Base-by-base conservation (phyloP, 2,113 vertebrate genomes). In the Prunella fulvescens region DNA sequence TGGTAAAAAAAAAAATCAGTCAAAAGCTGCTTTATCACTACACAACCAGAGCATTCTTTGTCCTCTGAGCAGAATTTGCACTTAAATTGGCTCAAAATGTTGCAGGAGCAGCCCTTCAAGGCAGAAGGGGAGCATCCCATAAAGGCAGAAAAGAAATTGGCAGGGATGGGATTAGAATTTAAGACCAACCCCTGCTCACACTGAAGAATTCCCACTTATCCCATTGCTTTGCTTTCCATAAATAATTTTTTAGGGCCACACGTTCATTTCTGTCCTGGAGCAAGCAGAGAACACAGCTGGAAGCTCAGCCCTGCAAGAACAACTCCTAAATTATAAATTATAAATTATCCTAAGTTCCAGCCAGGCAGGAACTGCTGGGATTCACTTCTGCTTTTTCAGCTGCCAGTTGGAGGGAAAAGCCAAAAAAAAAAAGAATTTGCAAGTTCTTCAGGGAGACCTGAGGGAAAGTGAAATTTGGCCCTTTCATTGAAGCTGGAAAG, bases 131-230 rank as follows among this genome's bases (percentile, higher is more conserved):
- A 70, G 14, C 35, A 70, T 14, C 37, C 24, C 74, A 35, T 19
- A 24, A 42, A 70, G 22, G 35, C 82, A 76, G 29, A 12, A 23
- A 29, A 24, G 10, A 45, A 45, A 45, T 1, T 14, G 19, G 31
- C 76, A 74, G 42, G 37, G 18, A 9, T 23, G 22, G 28, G 29
- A 16, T 56, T 8, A 24, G 64, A 89, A 67, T 3, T 86, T 10
- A 10, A 18, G 44, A 25, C 10, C 24, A 47, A 54, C 10, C 8
- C 10, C 33, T 26, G 19, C 26, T 22, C 1, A 1, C 1, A 10
- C 12, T 40, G 14, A 2, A 48, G 44, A 25, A 15, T 5, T 45
- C 35, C 26, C 70, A 15, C 22, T n/a, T 13, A 12, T 2, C 24
- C 57, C 56, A 15, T 5, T 18, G 16, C 73, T 87, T 47, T 26